phyloP scores from a whole-genome alignment of 2,113 vertebrate genomes.

The Bos javanicus region DNA sequence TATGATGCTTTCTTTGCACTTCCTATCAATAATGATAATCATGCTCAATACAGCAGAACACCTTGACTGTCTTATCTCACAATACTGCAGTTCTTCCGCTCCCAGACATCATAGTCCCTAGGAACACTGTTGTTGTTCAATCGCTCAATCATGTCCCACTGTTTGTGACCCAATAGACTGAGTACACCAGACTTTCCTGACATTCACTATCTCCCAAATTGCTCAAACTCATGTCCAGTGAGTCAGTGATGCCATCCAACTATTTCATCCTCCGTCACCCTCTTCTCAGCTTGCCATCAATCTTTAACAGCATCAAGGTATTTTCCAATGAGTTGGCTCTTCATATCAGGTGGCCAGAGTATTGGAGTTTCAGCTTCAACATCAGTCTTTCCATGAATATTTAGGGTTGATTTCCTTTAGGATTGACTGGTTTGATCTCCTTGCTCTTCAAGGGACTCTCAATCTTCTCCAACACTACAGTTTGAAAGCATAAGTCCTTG shows the following conservation, averaged over 20 bases:
- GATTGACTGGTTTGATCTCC: not conserved
- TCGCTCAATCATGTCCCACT: not conserved
- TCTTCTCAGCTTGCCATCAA: not conserved
- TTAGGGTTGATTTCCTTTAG: not conserved
- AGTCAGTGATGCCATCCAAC: not conserved
- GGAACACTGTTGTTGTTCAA: not conserved
- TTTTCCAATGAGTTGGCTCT: not conserved
- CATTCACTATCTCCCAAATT: not conserved
- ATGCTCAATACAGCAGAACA: not conserved
- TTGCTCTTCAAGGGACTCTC: not conserved
- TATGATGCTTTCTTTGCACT: not conserved
- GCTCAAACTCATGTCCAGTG: not conserved
- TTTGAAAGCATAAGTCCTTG: not conserved
- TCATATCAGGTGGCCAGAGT: not conserved
- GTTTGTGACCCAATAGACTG: not conserved
- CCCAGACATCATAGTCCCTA: not conserved
- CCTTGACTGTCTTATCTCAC: not conserved
- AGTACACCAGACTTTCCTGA: not conserved
- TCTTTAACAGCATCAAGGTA: not conserved
- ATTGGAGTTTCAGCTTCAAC: not conserved
- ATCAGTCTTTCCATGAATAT: not conserved
- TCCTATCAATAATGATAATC: not conserved
- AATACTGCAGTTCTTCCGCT: not conserved
- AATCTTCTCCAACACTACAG: not conserved
- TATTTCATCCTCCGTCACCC: not conserved